Conservation (phyloP, 53 echinoderm and acorn worm species). For the Holothuria leucospilota region DNA sequence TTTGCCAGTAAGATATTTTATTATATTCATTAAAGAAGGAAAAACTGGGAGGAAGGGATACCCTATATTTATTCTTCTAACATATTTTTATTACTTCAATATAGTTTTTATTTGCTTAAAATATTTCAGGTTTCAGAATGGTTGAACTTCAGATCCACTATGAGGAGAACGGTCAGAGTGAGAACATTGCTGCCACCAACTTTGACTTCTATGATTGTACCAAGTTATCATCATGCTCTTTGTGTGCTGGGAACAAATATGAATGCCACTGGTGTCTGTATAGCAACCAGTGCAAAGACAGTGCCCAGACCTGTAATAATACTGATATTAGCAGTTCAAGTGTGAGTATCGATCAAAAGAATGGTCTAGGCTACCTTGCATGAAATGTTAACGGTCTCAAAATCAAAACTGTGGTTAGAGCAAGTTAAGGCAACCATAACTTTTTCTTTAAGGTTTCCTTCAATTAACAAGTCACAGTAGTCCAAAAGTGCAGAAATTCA, state of each 20-base stretch:
- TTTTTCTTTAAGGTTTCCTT: no score
- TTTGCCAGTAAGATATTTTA: no score
- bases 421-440: no score
- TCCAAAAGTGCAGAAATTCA: no score
- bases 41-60: no score
- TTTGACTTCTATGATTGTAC: constrained; percentile 87
- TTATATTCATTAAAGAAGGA: no score
- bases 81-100: no score
- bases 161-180: neutral
- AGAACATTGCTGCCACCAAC: constrained; percentile 60
- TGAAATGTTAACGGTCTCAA: no score
- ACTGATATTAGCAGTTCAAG: neutral
- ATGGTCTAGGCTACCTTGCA: no score
- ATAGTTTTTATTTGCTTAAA: no score
- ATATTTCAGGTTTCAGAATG: constrained; percentile 7
- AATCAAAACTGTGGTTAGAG: no score
- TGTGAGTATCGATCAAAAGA: neutral
- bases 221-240: constrained; percentile 67
- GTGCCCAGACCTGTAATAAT: constrained; percentile 8
- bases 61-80: neutral
- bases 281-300: constrained; percentile 71
- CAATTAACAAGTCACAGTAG: no score
- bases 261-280: constrained; percentile 85
- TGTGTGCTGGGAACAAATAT: constrained; percentile 76
- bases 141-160: constrained; percentile 6